These are phyloP conservation scores for Pyralis farinalis DNA, from an alignment of 2,888 invertebrate genomes.

Conservation along the genomic window DNA sequence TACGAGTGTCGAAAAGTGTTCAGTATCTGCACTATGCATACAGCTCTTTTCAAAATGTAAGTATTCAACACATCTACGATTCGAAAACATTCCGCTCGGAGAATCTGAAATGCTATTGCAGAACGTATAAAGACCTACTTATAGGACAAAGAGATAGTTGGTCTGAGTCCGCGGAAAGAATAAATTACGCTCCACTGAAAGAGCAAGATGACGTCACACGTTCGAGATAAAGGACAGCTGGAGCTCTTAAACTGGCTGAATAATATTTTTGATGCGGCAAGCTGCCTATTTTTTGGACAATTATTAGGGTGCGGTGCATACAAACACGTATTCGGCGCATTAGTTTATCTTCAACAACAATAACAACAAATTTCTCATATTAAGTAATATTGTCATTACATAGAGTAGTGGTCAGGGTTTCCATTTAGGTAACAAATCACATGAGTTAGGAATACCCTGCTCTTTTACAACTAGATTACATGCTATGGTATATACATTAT, in stretches of 20 bases:
- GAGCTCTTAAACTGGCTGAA: constrained; percentile 7
- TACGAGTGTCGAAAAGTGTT: too few species aligned
- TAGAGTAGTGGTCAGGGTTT: too few species aligned
- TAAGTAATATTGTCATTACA: too few species aligned
- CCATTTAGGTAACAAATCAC: too few species aligned
- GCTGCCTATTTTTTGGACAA: too few species aligned
- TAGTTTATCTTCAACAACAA: too few species aligned
- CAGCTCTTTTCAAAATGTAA: neutral
- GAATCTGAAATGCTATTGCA: constrained; percentile 13
- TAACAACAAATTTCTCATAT: too few species aligned
- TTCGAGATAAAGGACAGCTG: constrained; percentile 14
- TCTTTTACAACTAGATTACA: too few species aligned
- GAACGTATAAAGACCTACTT: constrained; percentile 20
- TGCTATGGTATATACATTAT: too few species aligned
- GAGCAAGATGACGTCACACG: constrained; percentile 19
- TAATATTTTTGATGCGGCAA: constrained; percentile 10
- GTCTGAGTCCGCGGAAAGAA: constrained; percentile 20
- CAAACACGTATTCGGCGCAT: too few species aligned
- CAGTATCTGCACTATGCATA: constrained; percentile 1
- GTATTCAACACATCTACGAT: constrained; percentile 9
- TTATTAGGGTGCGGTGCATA: too few species aligned
- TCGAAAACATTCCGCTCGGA: constrained; percentile 17
- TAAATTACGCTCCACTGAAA: constrained; percentile 20
- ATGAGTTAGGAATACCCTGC: too few species aligned
- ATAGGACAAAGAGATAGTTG: constrained; percentile 20